phyloP scores from a whole-genome alignment of 2,797 vertebrate genomes.

The Cynodonichthys magdalenae region DNA sequence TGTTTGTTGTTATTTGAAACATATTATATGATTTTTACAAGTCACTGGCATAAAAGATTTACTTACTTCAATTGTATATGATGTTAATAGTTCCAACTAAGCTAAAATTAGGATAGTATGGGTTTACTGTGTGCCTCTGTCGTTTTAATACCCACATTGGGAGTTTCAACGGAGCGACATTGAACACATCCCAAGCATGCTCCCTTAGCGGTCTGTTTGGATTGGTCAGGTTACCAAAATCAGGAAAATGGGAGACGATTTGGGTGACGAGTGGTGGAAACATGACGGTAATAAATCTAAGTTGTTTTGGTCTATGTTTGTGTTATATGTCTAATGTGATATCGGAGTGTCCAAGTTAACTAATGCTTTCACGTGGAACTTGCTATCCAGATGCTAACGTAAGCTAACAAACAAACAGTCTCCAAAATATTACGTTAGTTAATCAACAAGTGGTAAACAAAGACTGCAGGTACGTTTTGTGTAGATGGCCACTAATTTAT shows the following conservation, averaged over 20 bases:
- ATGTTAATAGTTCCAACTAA: not conserved
- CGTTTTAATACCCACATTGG: accelerated
- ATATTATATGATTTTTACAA: not conserved
- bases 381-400: constrained; percentile 37
- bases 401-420: constrained; percentile 13
- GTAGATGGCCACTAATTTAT: not conserved
- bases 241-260: constrained; percentile 77
- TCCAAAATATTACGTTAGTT: not conserved
- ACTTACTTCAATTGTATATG: no score
- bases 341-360: not conserved
- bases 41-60: not conserved
- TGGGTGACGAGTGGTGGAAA: constrained; percentile 80
- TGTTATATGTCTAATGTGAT: not conserved
- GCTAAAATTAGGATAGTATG: not conserved
- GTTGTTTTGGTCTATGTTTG: constrained; percentile 11
- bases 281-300: constrained; percentile 57
- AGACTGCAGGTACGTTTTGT: accelerated
- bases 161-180: constrained; percentile 10
- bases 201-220: constrained; percentile 57
- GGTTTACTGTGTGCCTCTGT: not conserved
- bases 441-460: not conserved
- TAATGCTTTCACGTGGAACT: not conserved
- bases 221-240: constrained; percentile 13
- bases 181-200: constrained; percentile 58
- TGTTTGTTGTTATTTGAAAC: not conserved